These are phyloP conservation scores for Drosophila setosimentum DNA, from an alignment of 2,888 invertebrate species.

Conservation along the genomic window DNA sequence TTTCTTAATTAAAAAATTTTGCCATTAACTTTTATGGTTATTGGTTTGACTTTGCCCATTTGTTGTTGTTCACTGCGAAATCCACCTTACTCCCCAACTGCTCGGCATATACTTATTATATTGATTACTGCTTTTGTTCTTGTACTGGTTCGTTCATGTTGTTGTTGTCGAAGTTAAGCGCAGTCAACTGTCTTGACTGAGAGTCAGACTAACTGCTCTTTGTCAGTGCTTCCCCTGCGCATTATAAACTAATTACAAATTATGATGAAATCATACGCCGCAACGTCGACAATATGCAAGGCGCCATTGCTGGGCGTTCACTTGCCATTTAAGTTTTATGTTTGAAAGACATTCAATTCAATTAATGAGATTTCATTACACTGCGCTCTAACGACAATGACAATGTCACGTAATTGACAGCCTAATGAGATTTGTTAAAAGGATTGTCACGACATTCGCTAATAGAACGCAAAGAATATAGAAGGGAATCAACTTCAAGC, in stretches of 20 bases:
- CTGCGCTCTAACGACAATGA: constrained; percentile 53
- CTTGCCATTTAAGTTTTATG: constrained; percentile 57
- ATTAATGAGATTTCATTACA: constrained; percentile 77
- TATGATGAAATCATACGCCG: constrained; percentile 66
- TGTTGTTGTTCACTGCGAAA: constrained; percentile 25
- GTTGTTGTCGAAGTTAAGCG: constrained; percentile 25
- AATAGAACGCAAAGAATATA: constrained; percentile 58
- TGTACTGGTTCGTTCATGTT: constrained; percentile 9
- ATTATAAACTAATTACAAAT: constrained; percentile 79
- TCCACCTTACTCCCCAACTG: neutral
- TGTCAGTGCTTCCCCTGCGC: constrained; percentile 60
- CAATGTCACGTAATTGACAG: constrained; percentile 74
- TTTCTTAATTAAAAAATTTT: constrained; percentile 78
- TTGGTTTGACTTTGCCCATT: constrained; percentile 57
- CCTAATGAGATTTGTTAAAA: constrained; percentile 79
- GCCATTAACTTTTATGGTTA: constrained; percentile 77
- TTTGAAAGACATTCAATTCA: constrained; percentile 68
- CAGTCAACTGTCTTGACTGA: constrained; percentile 32
- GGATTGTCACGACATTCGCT: constrained; percentile 68
- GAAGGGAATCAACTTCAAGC: neutral
- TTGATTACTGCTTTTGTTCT: constrained; percentile 10
- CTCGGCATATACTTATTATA: constrained; percentile 11
- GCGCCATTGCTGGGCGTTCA: constrained; percentile 19
- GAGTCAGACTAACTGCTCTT: constrained; percentile 43
- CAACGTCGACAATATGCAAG: constrained; percentile 62